These are phyloP conservation scores for Heterodera carotae DNA, from an alignment of 1,140 invertebrate species.

Conservation along the genomic window DNA sequence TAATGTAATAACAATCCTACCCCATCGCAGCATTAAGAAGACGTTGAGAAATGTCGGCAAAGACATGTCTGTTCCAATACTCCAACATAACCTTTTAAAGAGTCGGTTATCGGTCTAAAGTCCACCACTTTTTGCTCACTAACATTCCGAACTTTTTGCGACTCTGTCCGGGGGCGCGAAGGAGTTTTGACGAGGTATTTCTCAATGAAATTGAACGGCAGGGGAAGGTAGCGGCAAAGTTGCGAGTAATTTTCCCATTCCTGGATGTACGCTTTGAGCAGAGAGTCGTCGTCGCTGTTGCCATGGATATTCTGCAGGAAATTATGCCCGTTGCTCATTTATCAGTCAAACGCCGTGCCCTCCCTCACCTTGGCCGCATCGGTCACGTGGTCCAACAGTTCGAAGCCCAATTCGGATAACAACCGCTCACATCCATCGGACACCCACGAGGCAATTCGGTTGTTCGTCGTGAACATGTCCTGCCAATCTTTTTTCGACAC, in stretches of 20 bases:
- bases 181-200: constrained; percentile 6
- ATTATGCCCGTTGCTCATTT: no score
- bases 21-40: constrained; percentile 48
- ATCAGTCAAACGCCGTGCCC: background rate
- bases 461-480: constrained; percentile 53
- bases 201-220: constrained; percentile 52
- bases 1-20: background rate
- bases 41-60: constrained; percentile 42
- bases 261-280: constrained; percentile 44
- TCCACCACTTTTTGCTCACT: background rate
- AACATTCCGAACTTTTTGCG: constrained; percentile 20
- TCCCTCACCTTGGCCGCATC: constrained; percentile 34
- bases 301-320: constrained; percentile 50
- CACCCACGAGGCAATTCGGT: constrained; percentile 53
- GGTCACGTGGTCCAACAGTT: constrained; percentile 43
- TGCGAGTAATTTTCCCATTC: constrained; percentile 49
- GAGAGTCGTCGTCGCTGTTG: constrained; percentile 34
- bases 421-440: constrained; percentile 30
- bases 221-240: constrained; percentile 41
- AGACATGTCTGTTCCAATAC: constrained; percentile 46
- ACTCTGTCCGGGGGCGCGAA: background rate
- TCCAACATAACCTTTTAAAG: constrained; percentile 41
- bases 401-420: constrained; percentile 35
- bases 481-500: constrained; percentile 55
- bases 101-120: background rate